Evolutionary conservation across 2,113 vertebrate species (phyloP).

Genomic region (Tragelaphus buxtoni): DNA sequence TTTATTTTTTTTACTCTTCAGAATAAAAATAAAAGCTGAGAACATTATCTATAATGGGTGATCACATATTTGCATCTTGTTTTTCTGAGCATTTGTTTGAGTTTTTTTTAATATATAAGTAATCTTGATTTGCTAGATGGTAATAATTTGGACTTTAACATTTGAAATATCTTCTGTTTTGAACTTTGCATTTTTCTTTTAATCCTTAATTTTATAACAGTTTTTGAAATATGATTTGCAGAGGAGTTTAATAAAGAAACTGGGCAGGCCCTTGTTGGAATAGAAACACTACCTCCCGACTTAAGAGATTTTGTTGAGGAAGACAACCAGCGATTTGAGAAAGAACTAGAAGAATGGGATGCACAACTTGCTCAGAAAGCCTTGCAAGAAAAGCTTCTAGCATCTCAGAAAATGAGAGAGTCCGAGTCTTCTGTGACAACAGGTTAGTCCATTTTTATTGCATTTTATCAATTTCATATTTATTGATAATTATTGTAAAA

Average conservation of each 20-base stretch:
- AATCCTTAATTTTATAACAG: slow-evolving; percentile 44
- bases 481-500: neutral
- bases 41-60: neutral
- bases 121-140: neutral
- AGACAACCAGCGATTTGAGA: slow-evolving; percentile 93
- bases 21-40: neutral
- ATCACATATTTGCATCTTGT: neutral
- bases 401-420: slow-evolving; percentile 79
- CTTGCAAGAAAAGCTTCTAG: slow-evolving; percentile 90
- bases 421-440: slow-evolving; percentile 80
- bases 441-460: slow-evolving; percentile 72
- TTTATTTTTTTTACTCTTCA: neutral
- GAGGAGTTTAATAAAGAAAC: slow-evolving; percentile 98
- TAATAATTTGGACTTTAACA: neutral
- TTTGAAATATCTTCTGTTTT: slow-evolving; percentile 22
- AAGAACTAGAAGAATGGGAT: slow-evolving; percentile 95
- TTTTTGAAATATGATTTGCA: slow-evolving; percentile 72
- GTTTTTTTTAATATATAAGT: neutral
- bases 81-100: neutral
- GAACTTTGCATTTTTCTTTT: slow-evolving; percentile 34
- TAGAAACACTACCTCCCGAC: slow-evolving; percentile 94
- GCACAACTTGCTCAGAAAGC: slow-evolving; percentile 88
- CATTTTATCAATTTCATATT: neutral
- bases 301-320: slow-evolving; percentile 93
- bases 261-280: slow-evolving; percentile 90